Conservation (phyloP, 1,140 invertebrate genomes). For the Zaprionus ornatus region DNA sequence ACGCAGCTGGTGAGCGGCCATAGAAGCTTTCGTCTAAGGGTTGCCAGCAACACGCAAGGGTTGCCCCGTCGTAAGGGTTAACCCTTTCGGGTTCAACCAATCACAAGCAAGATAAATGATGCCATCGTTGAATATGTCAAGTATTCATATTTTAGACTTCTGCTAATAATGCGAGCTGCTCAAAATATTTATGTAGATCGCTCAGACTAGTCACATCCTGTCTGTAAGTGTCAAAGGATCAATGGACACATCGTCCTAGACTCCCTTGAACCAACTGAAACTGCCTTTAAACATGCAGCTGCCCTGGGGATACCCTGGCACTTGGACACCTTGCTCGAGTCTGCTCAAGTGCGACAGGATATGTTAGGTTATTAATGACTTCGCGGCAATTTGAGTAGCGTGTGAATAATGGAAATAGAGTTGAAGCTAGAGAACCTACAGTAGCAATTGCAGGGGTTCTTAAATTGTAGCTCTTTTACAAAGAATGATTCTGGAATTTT, state of each 20-base stretch:
- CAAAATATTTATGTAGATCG: conserved; percentile 45
- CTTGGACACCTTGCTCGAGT: conserved; percentile 37
- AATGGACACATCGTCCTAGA: background rate
- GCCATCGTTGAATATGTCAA: background rate
- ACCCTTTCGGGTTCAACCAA: conserved; percentile 47
- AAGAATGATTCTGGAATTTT: background rate
- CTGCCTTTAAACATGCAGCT: conserved; percentile 17
- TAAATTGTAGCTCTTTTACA: background rate
- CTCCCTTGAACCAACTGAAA: background rate
- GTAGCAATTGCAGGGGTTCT: background rate
- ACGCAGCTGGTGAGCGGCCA: conserved; percentile 46
- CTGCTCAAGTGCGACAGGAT: conserved; percentile 37
- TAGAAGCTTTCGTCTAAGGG: conserved; percentile 41
- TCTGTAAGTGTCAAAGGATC: conserved; percentile 48
- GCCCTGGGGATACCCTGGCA: conserved; percentile 22
- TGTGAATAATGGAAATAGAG: conserved; percentile 46
- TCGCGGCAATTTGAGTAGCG: conserved; percentile 37
- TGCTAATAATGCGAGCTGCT: conserved; percentile 26
- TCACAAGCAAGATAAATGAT: conserved; percentile 44
- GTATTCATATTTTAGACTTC: conserved; percentile 21
- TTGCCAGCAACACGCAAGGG: conserved; percentile 24
- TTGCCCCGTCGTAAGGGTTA: conserved; percentile 18
- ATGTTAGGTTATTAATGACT: conserved; percentile 47
- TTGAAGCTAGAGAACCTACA: background rate
- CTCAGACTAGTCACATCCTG: conserved; percentile 16